Conservation (phyloP, 2,113 vertebrate genomes). For the Mormyrus lacerda region DNA sequence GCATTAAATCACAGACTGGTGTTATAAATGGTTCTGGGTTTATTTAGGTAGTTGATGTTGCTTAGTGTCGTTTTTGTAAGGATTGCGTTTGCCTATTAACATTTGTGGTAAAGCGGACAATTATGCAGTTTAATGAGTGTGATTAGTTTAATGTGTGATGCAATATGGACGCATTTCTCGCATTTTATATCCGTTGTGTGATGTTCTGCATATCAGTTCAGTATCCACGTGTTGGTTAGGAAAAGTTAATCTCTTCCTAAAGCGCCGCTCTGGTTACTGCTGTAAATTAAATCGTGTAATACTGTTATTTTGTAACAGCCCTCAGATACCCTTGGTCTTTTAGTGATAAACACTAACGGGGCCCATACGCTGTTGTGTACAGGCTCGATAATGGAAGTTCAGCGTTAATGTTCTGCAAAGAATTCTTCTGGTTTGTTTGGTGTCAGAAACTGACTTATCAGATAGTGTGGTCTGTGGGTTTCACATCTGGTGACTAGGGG, state of each 20-base stretch:
- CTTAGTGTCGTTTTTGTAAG: background rate
- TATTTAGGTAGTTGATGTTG: background rate
- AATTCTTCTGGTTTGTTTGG: background rate
- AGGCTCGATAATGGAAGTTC: background rate
- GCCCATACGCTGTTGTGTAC: background rate
- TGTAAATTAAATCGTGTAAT: background rate
- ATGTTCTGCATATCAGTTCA: background rate
- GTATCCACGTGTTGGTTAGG: background rate
- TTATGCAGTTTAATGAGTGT: too few species aligned
- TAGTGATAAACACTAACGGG: background rate
- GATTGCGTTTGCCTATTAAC: background rate
- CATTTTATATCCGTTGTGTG: background rate
- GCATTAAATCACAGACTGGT: background rate
- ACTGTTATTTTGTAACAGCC: background rate
- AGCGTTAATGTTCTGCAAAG: background rate
- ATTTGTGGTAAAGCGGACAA: too few species aligned
- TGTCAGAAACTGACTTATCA: background rate
- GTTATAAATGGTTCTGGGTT: background rate
- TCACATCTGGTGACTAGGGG: background rate
- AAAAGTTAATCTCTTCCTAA: background rate
- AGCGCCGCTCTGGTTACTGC: background rate
- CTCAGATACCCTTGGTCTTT: background rate
- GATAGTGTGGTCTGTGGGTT: background rate
- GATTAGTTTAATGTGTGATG: background rate
- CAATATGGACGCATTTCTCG: background rate